A percentile compares a stretch with the other conserved stretches of the same genome.
phyloP scores from a whole-genome alignment of 2,113 vertebrate species.

The Ciconia maguari region DNA sequence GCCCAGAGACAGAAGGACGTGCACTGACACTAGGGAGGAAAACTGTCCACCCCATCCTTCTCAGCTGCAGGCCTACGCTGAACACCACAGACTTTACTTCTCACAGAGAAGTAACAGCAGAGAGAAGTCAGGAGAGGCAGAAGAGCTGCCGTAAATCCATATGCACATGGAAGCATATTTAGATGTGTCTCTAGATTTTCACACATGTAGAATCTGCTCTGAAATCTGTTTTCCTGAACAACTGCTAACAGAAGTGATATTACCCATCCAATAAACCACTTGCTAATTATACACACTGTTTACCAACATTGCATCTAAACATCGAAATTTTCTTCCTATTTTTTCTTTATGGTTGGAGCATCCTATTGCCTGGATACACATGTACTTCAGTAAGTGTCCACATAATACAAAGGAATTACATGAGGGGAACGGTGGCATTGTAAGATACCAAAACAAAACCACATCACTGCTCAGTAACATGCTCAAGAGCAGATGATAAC shows the following conservation, averaged over 20 bases:
- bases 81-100: not conserved
- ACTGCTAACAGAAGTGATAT: constrained; percentile 40
- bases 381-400: not conserved
- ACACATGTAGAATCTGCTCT: constrained; percentile 24
- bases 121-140: not conserved
- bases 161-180: not conserved
- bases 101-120: not conserved
- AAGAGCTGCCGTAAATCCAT: not conserved
- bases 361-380: not conserved
- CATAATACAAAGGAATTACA: not conserved
- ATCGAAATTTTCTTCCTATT: not conserved
- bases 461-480: not conserved
- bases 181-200: constrained; percentile 1
- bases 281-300: constrained; percentile 46
- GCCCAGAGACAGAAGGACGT: not conserved
- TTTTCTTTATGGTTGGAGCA: not conserved
- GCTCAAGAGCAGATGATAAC: not conserved
- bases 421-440: not conserved
- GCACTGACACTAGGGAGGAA: not conserved
- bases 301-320: not conserved
- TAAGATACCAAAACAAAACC: not conserved
- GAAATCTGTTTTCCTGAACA: constrained; percentile 49
- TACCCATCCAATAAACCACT: constrained; percentile 19
- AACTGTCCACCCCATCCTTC: not conserved
- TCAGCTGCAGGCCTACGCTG: not conserved